Evolutionary conservation across 1,140 invertebrate genomes (phyloP), one percentile per base, ranked within the genome.

Genomic region (Drosophila nikananu): DNA sequence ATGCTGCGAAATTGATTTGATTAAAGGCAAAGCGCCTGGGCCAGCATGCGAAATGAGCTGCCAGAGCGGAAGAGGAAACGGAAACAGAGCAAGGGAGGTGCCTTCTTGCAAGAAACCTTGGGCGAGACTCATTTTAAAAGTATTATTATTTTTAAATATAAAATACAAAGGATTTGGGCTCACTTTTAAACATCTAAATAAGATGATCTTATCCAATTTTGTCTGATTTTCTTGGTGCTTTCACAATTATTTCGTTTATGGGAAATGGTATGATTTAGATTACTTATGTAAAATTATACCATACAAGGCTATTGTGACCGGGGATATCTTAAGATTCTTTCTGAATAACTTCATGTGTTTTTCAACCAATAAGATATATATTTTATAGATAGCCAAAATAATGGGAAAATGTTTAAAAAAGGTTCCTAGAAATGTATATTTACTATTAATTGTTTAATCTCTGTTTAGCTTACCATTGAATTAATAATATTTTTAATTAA

Each of bases 1-100:
- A 91, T 91, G 89, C 89, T 79, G 66, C 77, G 82, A 91, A 91
- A 91, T 91, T 91, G 89, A 91, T 91, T 91, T 91, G 89, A 91
- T 91, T 91, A 91, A 91, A 91, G 80, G 89, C 77, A 80, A 80
- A 48, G 49, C 67, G 75, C 65, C 70, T 91, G 79, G 87, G 55
- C 71, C 77, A 77, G 89, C 82, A 91, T 91, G 68, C 81, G 67
- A 91, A 91, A 91, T 91, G 80, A 87, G 80, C 55, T 86, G 25
- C 63, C 48, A 61, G 46, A 42, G 49, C 46, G 44, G 42, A 62
- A 67, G 52, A 23, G 49, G 41, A 63, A 72, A 37, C 37, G 42
- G 51, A n/a, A 35, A 32, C 27, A 9, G n/a, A 65, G n/a, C 25
- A 13, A 52, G 44, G 19, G 17, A 30, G 13, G 1, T 10, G 12